Evolutionary conservation across 2,888 invertebrate species (phyloP).

Genomic region (Anarsia innoxiella): DNA sequence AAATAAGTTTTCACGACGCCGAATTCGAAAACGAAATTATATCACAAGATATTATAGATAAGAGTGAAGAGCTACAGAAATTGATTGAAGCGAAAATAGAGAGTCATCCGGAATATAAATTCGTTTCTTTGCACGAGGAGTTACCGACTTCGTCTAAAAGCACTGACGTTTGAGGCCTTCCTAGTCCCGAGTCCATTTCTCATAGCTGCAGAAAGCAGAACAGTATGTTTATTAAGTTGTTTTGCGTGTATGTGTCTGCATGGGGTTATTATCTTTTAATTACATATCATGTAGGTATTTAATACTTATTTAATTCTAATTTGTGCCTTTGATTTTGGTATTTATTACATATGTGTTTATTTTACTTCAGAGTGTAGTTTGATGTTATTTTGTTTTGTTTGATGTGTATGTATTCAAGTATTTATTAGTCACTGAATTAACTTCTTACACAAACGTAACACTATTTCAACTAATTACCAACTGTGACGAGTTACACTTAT

Average conservation of each 20-base stretch:
- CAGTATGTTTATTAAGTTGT: conserved; percentile 59
- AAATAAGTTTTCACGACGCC: conserved; percentile 38
- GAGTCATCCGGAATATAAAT: conserved; percentile 62
- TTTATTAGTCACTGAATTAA: too few species aligned
- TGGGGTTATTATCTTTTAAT: too few species aligned
- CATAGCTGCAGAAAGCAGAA: conserved; percentile 34
- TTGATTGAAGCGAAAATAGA: conserved; percentile 61
- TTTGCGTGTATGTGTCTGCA: conserved; percentile 27
- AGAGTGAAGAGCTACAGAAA: conserved; percentile 58
- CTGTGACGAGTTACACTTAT: too few species aligned
- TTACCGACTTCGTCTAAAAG: conserved; percentile 52
- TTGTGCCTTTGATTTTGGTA: neutral
- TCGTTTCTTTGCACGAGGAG: conserved; percentile 49
- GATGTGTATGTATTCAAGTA: conserved; percentile 2
- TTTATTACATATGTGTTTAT: conserved; percentile 16
- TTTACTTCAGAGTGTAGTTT: conserved; percentile 2
- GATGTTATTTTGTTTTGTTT: conserved; percentile 1
- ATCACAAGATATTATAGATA: conserved; percentile 49
- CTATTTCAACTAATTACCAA: too few species aligned
- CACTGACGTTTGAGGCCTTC: conserved; percentile 57
- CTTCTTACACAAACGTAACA: too few species aligned
- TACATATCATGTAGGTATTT: too few species aligned
- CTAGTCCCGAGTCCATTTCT: conserved; percentile 33
- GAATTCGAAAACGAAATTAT: conserved; percentile 37
- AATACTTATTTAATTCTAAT: too few species aligned